phyloP scores from a whole-genome alignment of 2,797 vertebrate genomes.

The Betta splendens region DNA sequence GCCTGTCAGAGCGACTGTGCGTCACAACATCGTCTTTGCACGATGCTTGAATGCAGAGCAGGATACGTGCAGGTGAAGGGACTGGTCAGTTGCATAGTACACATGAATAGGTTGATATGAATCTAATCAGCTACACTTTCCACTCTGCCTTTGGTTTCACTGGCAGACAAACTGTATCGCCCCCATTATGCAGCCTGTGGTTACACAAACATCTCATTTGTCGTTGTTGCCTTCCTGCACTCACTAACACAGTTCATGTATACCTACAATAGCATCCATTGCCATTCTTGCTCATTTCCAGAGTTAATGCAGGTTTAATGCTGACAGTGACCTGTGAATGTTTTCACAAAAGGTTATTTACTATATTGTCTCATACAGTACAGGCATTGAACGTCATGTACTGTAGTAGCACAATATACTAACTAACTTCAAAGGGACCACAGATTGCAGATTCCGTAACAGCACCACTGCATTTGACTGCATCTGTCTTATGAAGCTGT shows the following conservation, averaged over 20 bases:
- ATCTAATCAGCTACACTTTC: constrained; percentile 4
- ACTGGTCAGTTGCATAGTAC: neutral
- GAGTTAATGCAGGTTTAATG: neutral
- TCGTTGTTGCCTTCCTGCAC: neutral
- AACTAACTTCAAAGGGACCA: too few species aligned
- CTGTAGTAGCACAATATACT: too few species aligned
- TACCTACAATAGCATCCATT: too few species aligned
- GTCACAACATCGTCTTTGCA: constrained; percentile 11
- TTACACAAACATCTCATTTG: constrained; percentile 17
- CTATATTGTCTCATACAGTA: too few species aligned
- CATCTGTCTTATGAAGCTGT: neutral
- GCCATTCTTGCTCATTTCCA: neutral
- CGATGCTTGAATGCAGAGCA: constrained; percentile 7
- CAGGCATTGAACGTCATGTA: too few species aligned
- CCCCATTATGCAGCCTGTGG: neutral
- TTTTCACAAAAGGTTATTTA: too few species aligned
- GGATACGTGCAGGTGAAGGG: neutral
- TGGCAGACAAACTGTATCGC: neutral
- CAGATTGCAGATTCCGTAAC: too few species aligned
- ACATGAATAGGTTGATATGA: neutral
- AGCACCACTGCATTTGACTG: neutral
- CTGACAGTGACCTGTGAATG: too few species aligned
- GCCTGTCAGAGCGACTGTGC: constrained; percentile 24
- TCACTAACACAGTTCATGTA: neutral
- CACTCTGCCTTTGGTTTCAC: neutral